A percentile compares a stretch with the other conserved stretches of the same genome.
These are phyloP conservation scores for Malurus alboscapulatus DNA, from an alignment of 2,113 vertebrate genomes.

Conservation along the genomic window DNA sequence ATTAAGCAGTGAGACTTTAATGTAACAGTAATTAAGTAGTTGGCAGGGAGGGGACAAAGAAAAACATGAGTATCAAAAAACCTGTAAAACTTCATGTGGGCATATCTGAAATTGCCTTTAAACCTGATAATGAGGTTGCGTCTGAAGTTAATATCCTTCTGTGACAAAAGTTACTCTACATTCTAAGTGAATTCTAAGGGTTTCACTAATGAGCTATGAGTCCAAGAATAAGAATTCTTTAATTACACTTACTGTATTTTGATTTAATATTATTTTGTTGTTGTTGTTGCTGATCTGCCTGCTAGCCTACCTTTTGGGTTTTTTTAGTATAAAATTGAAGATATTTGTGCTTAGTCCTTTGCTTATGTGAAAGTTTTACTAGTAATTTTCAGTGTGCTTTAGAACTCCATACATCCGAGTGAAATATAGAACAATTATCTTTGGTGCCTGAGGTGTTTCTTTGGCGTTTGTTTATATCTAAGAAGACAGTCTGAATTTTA, in stretches of 20 bases:
- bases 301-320: neutral
- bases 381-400: neutral
- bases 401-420: neutral
- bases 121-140: neutral
- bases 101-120: neutral
- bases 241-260: neutral
- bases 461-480: neutral
- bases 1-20: neutral
- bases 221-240: neutral
- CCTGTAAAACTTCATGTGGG: fast-evolving
- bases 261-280: neutral
- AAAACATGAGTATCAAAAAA: neutral
- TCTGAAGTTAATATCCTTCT: neutral
- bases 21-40: neutral
- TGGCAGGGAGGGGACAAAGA: neutral
- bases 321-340: neutral
- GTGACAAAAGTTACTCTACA: neutral
- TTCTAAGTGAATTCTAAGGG: neutral
- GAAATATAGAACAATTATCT: neutral
- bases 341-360: neutral
- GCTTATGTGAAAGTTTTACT: neutral
- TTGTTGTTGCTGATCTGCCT: neutral
- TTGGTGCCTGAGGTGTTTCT: neutral
- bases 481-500: neutral
- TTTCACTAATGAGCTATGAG: neutral